Evolutionary conservation across 2,113 vertebrate genomes (phyloP), one percentile per base, ranked within the genome.

Genomic region (Thomomys bottae): DNA sequence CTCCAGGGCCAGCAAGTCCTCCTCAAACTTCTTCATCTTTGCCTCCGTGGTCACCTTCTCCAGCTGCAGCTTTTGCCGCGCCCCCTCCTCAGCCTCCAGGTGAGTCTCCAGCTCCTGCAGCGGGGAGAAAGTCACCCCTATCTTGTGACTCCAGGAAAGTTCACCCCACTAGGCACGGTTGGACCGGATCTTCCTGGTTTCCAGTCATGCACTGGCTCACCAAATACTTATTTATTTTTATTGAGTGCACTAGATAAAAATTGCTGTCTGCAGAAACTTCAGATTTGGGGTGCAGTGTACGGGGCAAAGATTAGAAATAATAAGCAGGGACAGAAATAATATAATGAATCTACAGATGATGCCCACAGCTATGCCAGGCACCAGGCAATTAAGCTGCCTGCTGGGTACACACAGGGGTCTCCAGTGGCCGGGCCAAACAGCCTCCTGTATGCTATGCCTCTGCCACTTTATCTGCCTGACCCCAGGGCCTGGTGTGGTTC

Each of bases 11-110:
- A 98, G 80, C 78, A 98, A 79, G 70, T 99, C 98, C 0, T 98
- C 98, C 90, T 98, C 98, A 54, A 98, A 95, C 94, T 98, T 99
- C 96, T 99, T 99, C 84, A 98, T 96, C 97, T 98, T 98, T 14
- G 98, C 98, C 95, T 99, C 99, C 0, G 98, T 96, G 4, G 98
- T 98, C 72, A 99, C 99, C 91, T 98, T 99, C 96, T 99, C 99
- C 94, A 99, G 97, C 94, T 98, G 98, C 89, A 99, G 98, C 96
- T 99, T 98, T 97, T 99, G 99, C 84, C 98, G 97, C 0, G 98
- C 98, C 10, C 97, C 98, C 91, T 99, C 99, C 94, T 99, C 99
- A 32, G 98, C 98, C 92, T 99, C 99, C 32, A 99, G 95, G 94
- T 99, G 99, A 87, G 98, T 98, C 96, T 99, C 99, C 57, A 99